phyloP scores from a whole-genome alignment of 1,140 invertebrate species.

The Drosophila seguyi region DNA sequence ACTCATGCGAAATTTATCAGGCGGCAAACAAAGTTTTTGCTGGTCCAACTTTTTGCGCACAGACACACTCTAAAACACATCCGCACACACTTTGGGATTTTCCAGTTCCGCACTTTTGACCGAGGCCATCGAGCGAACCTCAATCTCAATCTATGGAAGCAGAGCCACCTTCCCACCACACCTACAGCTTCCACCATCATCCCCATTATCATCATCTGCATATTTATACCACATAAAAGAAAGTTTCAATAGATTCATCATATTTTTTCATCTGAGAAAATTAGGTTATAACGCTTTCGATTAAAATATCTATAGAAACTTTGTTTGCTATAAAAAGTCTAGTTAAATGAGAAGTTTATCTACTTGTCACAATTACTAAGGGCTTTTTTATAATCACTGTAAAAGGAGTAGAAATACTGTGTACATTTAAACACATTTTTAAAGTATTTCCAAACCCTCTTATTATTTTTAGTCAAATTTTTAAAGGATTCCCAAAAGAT shows the following conservation, averaged over 20 bases:
- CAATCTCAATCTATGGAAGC: slow-evolving; percentile 17
- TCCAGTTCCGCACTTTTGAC: slow-evolving; percentile 24
- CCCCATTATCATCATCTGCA: slow-evolving; percentile 5
- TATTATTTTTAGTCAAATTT: too few relatives aligned
- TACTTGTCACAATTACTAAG: too few relatives aligned
- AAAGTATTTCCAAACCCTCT: not conserved
- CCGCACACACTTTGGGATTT: slow-evolving; percentile 19
- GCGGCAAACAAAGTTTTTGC: slow-evolving; percentile 51
- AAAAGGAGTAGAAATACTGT: not conserved
- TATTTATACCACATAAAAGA: slow-evolving; percentile 3
- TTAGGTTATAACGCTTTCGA: not conserved
- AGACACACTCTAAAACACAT: slow-evolving; percentile 6
- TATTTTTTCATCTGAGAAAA: not conserved
- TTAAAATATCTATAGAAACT: not conserved
- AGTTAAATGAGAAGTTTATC: not conserved
- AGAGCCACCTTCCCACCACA: not conserved
- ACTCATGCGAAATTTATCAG: slow-evolving; percentile 80
- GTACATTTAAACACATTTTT: too few relatives aligned
- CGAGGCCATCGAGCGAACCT: slow-evolving; percentile 18
- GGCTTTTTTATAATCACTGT: too few relatives aligned
- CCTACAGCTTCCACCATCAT: not conserved
- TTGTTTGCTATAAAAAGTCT: not conserved
- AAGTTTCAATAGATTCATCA: not conserved
- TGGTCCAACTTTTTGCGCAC: slow-evolving; percentile 85
- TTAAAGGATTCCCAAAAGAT: too few relatives aligned